Base-by-base conservation (phyloP, 2,113 vertebrate species). In the Ibidorhyncha struthersii region DNA sequence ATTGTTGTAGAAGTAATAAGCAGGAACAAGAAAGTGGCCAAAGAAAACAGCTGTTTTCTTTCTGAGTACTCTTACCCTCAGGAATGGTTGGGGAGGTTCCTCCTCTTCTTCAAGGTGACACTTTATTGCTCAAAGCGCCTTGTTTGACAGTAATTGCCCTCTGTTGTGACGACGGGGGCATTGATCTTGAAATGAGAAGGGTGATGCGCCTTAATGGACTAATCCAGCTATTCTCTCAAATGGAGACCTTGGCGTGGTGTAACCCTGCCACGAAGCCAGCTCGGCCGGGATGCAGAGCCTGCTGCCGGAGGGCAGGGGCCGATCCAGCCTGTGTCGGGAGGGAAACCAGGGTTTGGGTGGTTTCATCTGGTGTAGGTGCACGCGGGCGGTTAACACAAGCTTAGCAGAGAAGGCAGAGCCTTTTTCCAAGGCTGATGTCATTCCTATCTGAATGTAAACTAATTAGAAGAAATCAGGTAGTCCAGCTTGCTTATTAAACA, bases 381-480 rank as follows among this genome's bases (percentile, higher is more conserved):
- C 8, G 40, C 73, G 82, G 65, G 53, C 3, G 4, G 58, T 43
- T 73, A 86, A 58, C 32, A 40, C 32, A 15, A 80, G 53, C 81
- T 79, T 53, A 45, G 29, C 55, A 92, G 86, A 74, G 77, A 76
- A 81, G 82, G 61, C 76, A 36, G 56, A 82, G 40, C 61, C 17
- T 87, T 94, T 79, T 91, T 80, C 61, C 91, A 77, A 70, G 45
- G 38, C 26, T 95, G 84, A 85, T 90, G 74, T 93, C 62, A 93
- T 69, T 78, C 21, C 83, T 88, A 82, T 87, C 62, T 93, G 62
- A 72, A 87, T 2, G 12, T 86, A 96, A 95, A 79, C 84, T 91
- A 90, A 91, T 96, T 94, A 93, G 74, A 87, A 93, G 81, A 87
- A 93, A 91, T 85, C 59, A 87, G 82, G 53, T 77, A 82, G 73